Evolutionary conservation across 2,888 invertebrate species (phyloP).

Genomic region (Aleiodes testaceus): DNA sequence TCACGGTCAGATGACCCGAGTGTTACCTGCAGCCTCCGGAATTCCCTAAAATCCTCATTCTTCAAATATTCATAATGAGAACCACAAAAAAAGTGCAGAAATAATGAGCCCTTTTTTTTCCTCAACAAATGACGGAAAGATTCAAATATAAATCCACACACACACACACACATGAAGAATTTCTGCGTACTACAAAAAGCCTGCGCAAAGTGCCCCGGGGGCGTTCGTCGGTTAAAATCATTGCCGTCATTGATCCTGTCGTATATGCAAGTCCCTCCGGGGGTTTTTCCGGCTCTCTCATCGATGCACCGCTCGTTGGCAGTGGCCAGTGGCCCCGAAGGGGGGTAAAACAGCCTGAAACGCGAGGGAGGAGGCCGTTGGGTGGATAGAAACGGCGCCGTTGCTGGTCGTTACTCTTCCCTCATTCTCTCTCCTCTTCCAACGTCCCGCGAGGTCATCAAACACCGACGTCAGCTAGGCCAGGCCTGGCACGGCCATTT

Average conservation of each 20-base stretch:
- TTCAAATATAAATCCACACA: too few relatives aligned
- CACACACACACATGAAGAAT: neutral
- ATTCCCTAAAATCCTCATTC: conserved; percentile 10
- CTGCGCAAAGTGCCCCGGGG: conserved; percentile 41
- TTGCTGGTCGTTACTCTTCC: conserved; percentile 25
- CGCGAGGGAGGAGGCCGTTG: neutral
- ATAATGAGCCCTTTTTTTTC: neutral
- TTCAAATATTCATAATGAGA: conserved; percentile 1
- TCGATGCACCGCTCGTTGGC: conserved; percentile 34
- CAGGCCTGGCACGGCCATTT: conserved; percentile 69
- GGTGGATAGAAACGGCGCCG: conserved; percentile 18
- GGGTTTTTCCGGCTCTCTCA: conserved; percentile 52
- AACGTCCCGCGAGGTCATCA: conserved; percentile 68
- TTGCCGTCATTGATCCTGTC: conserved; percentile 57
- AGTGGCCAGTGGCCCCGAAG: conserved; percentile 56
- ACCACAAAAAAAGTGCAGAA: conserved; percentile 33
- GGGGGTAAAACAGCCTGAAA: conserved; percentile 53
- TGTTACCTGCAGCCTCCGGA: neutral
- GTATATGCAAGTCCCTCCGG: conserved; percentile 51
- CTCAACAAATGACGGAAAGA: too few relatives aligned
- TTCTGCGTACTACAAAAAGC: conserved; percentile 26
- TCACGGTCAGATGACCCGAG: conserved; percentile 11
- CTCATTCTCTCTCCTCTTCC: conserved; percentile 42
- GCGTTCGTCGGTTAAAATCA: conserved; percentile 51
- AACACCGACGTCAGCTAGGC: conserved; percentile 71